phyloP scores from a whole-genome alignment of 2,113 vertebrate genomes.

The Pedionomus torquatus region DNA sequence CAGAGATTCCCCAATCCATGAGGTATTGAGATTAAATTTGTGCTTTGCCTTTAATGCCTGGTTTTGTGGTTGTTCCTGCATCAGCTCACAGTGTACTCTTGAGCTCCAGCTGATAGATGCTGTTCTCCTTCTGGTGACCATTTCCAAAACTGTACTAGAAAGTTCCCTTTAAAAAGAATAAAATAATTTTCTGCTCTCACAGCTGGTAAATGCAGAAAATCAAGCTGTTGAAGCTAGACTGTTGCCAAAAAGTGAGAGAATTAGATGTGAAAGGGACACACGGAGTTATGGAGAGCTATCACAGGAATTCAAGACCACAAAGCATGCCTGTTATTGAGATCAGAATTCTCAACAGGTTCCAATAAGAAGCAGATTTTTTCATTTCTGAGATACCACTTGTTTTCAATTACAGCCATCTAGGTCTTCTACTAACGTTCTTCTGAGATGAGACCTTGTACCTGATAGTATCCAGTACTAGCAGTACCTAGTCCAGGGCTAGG shows the following conservation, averaged over 20 bases:
- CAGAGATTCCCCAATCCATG: too few relatives aligned
- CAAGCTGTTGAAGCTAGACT: neutral
- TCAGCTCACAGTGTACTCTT: too few relatives aligned
- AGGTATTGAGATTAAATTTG: too few relatives aligned
- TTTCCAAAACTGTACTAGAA: neutral
- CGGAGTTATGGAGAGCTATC: slow-evolving; percentile 26
- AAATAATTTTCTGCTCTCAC: neutral
- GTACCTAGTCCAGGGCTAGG: neutral
- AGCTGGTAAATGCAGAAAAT: slow-evolving; percentile 13
- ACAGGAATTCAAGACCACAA: slow-evolving; percentile 10
- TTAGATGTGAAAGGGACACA: neutral
- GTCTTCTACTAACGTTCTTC: slow-evolving; percentile 45
- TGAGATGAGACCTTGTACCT: slow-evolving; percentile 3
- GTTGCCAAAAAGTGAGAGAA: slow-evolving; percentile 9
- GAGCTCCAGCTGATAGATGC: neutral
- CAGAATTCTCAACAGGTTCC: slow-evolving; percentile 15
- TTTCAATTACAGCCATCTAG: slow-evolving; percentile 32
- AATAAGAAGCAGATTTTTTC: slow-evolving; percentile 26
- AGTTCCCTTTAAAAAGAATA: neutral
- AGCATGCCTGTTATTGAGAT: neutral
- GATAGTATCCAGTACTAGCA: neutral
- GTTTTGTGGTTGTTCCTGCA: too few relatives aligned
- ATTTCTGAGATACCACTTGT: neutral
- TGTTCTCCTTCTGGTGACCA: neutral
- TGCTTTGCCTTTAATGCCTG: too few relatives aligned